Base-by-base conservation (phyloP, 2,113 vertebrate genomes). In the Odontesthes bonariensis region DNA sequence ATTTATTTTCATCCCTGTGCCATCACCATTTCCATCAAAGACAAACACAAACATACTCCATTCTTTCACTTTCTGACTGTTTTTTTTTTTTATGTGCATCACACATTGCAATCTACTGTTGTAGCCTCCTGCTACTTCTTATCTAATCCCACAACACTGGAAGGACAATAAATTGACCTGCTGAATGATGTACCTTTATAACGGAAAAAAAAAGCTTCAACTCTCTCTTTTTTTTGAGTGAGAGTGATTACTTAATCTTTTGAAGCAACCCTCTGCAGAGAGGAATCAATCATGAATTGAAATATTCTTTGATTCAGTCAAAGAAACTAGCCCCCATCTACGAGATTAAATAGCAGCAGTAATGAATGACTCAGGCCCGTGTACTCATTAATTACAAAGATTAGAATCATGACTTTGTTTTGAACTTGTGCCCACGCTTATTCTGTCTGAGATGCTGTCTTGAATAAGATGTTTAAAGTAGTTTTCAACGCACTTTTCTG, bases 321-420 rank as follows among this genome's bases (percentile, higher is more conserved):
- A 66, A 79, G 59, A 85, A 91, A 86, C 73, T 83, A 73, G 83
- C 73, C 40, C 40, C 65, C 51, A 77, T 79, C 82, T 73, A 69
- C 0, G 23, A 87, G 81, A 90, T 89, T 89, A 90, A 88, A 86
- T 70, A 85, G 75, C 76, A 56, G 47, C 56, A 46, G 13, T 86
- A 88, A 85, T 91, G 79, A 91, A 86, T 84, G 88, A 86, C 84
- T 73, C 74, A 27, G 66, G 55, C 53, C 77, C 61, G 65, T 42
- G 56, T 62, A 72, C 10, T 56, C 75, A 89, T 90, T 90, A 82
- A 91, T 91, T 85, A 86, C 17, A 73, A 58, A 84, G 84, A 90
- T 87, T 78, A 83, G 62, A 89, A 79, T 82, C 78, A 58, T 55
- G 78, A 85, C 75, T 86, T 77, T 83, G 83, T 70, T 86, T 88